Percentiles rank a stretch among this genome's conserved stretches.
These are phyloP conservation scores for Malthinus seriepunctatus DNA, from an alignment of 2,888 invertebrate genomes.

Conservation along the genomic window DNA sequence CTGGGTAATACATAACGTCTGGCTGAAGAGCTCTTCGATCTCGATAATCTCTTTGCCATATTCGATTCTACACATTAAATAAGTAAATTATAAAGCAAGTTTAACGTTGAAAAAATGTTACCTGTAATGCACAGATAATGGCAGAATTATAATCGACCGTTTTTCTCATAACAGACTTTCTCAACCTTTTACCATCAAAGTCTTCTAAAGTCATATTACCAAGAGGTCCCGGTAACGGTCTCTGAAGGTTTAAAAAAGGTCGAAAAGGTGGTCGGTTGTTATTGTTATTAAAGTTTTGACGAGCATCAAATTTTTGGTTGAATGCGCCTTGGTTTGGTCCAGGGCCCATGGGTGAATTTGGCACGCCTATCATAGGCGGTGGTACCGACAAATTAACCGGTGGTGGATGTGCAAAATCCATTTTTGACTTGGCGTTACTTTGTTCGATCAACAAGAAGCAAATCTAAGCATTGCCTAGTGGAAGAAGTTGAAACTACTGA, in stretches of 20 bases:
- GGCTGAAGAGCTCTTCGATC: slow-evolving; percentile 91
- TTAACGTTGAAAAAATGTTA: slow-evolving; percentile 47
- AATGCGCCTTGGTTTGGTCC: slow-evolving; percentile 10
- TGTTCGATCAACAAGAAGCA: no score
- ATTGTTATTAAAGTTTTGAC: slow-evolving; percentile 24
- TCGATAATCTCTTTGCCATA: slow-evolving; percentile 93
- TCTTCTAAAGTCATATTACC: slow-evolving; percentile 78
- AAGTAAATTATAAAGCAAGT: slow-evolving; percentile 12
- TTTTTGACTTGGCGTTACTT: slow-evolving; percentile 20
- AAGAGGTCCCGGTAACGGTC: slow-evolving; percentile 56
- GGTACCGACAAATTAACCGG: slow-evolving; percentile 50
- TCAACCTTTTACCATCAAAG: slow-evolving; percentile 93
- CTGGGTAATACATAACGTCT: slow-evolving; percentile 93
- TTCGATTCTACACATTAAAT: slow-evolving; percentile 68
- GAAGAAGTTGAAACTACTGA: no score
- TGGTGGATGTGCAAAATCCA: slow-evolving; percentile 53
- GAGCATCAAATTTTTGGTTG: slow-evolving; percentile 28
- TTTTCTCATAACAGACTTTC: slow-evolving; percentile 96
- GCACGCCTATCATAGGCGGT: slow-evolving; percentile 39
- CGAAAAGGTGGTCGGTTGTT: slow-evolving; percentile 47
- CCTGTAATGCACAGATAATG: slow-evolving; percentile 89
- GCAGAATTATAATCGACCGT: slow-evolving; percentile 98
- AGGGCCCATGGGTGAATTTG: slow-evolving; percentile 33
- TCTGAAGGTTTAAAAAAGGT: slow-evolving; percentile 51
- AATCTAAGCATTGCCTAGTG: no score